Percentiles rank a stretch among this genome's conserved stretches.
Evolutionary conservation across 2,797 vertebrate species (phyloP).

Genomic region (Squalus acanthias): DNA sequence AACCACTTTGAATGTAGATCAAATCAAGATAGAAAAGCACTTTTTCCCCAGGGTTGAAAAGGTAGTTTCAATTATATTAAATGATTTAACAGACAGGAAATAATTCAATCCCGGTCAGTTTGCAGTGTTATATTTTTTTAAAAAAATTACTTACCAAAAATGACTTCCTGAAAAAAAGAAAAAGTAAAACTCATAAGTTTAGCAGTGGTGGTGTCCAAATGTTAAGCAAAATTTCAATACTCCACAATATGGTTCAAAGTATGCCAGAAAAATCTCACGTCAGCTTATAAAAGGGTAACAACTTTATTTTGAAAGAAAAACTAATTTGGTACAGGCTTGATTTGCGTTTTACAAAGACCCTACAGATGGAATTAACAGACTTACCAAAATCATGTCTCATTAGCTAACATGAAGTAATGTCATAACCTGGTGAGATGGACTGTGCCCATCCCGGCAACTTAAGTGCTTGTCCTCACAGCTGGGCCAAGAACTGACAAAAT

Average conservation of each 20-base stretch:
- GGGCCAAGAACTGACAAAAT: background rate
- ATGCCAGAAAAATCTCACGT: background rate
- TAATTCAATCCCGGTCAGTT: background rate
- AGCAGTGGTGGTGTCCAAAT: background rate
- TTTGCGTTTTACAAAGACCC: background rate
- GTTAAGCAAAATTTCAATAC: background rate
- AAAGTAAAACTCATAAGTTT: conserved; percentile 8
- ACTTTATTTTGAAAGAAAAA: background rate
- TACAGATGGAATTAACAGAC: background rate
- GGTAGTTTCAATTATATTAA: background rate
- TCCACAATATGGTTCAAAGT: background rate
- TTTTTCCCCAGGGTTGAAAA: background rate
- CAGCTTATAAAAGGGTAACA: background rate
- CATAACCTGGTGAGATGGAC: background rate
- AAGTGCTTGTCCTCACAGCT: background rate
- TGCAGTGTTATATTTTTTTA: background rate
- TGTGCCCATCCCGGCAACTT: background rate
- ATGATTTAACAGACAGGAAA: background rate
- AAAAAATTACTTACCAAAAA: conserved; percentile 24
- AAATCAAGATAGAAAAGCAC: background rate
- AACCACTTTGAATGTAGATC: background rate
- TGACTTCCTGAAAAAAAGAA: conserved; percentile 7
- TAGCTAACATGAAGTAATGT: background rate
- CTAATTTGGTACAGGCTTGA: background rate
- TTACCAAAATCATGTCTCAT: background rate